A percentile compares a stretch with the other conserved stretches of the same genome.
Evolutionary conservation across 2,888 invertebrate species (phyloP).

Genomic region (Harpagoxenus sublaevis): DNA sequence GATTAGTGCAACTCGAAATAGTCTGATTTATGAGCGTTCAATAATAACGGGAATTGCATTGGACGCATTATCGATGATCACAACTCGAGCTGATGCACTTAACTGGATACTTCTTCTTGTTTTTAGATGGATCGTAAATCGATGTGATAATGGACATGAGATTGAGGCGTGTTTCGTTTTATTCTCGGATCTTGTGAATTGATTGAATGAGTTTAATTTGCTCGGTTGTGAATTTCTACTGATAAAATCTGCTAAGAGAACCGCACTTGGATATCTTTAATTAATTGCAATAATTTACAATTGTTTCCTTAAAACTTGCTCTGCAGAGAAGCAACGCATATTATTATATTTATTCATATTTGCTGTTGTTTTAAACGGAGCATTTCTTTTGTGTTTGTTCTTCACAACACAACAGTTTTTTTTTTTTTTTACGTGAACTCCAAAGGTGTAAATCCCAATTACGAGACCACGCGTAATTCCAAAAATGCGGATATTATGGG

Average conservation of each 20-base stretch:
- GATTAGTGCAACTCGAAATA: conserved; percentile 20
- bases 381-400: not conserved
- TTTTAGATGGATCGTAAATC: conserved; percentile 19
- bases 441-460: conserved; percentile 1
- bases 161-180: not conserved
- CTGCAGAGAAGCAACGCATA: not conserved
- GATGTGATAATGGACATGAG: not conserved
- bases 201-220: not conserved
- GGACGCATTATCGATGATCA: conserved; percentile 25
- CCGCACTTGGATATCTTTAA: not conserved
- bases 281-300: conserved; percentile 1
- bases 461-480: not conserved
- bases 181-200: not conserved
- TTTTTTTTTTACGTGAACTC: not conserved
- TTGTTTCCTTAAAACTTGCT: not conserved
- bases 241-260: not conserved
- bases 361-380: not conserved
- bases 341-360: not conserved
- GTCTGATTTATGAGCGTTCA: not conserved
- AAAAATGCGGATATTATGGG: not conserved
- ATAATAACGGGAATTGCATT: conserved; percentile 20
- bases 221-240: not conserved
- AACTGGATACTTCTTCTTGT: not conserved
- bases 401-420: not conserved
- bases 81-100: conserved; percentile 11